Evolutionary conservation across 1,140 invertebrate genomes (phyloP).

Genomic region (Drosophila simulans): DNA sequence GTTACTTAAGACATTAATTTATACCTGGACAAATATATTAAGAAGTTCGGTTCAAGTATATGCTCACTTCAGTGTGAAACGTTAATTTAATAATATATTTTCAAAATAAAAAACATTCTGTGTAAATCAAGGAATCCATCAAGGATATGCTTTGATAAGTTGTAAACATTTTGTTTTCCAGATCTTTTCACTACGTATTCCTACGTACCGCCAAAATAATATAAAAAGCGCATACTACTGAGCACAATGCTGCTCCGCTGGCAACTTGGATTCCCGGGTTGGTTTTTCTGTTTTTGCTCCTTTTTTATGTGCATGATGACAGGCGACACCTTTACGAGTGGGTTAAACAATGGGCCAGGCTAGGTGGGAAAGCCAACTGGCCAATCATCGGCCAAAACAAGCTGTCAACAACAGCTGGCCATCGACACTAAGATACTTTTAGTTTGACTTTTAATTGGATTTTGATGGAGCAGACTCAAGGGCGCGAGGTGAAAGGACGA

Average conservation of each 20-base stretch:
- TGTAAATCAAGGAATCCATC: too few species aligned
- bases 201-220: not conserved
- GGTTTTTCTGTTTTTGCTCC: conserved; percentile 16
- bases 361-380: not conserved
- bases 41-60: too few species aligned
- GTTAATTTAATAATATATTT: too few species aligned
- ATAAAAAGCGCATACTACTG: conserved; percentile 24
- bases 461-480: conserved; percentile 32
- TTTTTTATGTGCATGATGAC: conserved; percentile 23
- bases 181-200: not conserved
- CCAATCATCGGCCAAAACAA: conserved; percentile 42
- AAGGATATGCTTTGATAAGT: too few species aligned
- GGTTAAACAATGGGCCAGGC: conserved; percentile 37
- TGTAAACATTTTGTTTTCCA: not conserved
- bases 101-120: too few species aligned
- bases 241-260: conserved; percentile 16
- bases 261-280: conserved; percentile 14
- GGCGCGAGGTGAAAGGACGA: not conserved
- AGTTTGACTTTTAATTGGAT: conserved; percentile 52
- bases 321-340: conserved; percentile 41
- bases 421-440: conserved; percentile 50
- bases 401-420: conserved; percentile 38
- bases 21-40: too few species aligned
- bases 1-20: not conserved
- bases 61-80: too few species aligned